Evolutionary conservation across 2,888 invertebrate genomes (phyloP).

Genomic region (Amblyjoppa fuscipennis): DNA sequence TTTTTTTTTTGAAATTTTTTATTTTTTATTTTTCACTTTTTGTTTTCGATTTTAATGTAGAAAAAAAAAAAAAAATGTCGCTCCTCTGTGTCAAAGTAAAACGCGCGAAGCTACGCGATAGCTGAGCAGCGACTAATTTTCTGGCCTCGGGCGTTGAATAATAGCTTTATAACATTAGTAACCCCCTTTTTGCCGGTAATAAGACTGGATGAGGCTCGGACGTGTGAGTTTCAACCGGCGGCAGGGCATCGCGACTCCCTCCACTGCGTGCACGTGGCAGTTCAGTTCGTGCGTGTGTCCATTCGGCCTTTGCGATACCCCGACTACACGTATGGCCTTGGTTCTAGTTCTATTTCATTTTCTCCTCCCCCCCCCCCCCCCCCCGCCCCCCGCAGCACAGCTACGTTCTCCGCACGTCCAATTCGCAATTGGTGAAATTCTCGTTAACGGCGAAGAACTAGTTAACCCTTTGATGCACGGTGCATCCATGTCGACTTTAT

Average conservation of each 20-base stretch:
- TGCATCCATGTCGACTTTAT: background rate
- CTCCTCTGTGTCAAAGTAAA: background rate
- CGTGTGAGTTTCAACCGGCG: constrained; percentile 6
- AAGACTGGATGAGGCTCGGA: background rate
- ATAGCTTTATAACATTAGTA: constrained; percentile 16
- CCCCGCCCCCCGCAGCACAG: no score
- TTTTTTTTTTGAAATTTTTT: no score
- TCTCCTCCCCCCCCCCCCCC: background rate
- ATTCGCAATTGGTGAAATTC: constrained; percentile 1
- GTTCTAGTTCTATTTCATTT: background rate
- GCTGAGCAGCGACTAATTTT: background rate
- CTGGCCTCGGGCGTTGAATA: constrained; percentile 24
- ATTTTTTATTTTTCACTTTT: no score
- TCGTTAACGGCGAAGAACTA: background rate
- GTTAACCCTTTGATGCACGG: background rate
- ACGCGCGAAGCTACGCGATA: background rate
- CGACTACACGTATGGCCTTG: constrained; percentile 6
- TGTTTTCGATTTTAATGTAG: no score
- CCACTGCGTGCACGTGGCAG: constrained; percentile 1
- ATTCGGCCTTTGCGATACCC: constrained; percentile 1
- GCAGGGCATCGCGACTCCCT: background rate
- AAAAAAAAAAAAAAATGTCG: no score
- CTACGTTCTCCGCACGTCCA: background rate
- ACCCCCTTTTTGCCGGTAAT: constrained; percentile 13
- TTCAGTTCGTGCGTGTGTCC: background rate